These are phyloP conservation scores for Chelonus formosanus DNA, from an alignment of 2,888 invertebrate species.

Conservation along the genomic window DNA sequence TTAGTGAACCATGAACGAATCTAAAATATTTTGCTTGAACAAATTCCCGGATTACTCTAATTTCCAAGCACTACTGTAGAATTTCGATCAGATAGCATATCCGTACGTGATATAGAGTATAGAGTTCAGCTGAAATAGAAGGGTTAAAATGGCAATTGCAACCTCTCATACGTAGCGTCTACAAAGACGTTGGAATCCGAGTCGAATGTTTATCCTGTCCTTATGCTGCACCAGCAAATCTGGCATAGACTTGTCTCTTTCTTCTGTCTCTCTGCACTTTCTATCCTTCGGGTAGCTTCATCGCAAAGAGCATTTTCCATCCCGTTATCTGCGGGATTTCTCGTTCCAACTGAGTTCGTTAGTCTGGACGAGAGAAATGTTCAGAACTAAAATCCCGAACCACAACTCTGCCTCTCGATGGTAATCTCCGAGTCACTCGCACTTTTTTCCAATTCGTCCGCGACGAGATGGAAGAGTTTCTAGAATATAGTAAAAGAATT, in stretches of 20 bases:
- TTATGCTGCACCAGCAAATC: slow-evolving; percentile 31
- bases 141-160: slow-evolving; percentile 37
- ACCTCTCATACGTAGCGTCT: slow-evolving; percentile 6
- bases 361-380: slow-evolving; percentile 47
- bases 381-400: slow-evolving; percentile 36
- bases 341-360: slow-evolving; percentile 50
- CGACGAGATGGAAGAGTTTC: slow-evolving; percentile 11
- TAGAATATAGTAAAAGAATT: slow-evolving; percentile 13
- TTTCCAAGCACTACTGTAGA: slow-evolving; percentile 19
- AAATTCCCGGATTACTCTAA: slow-evolving; percentile 28
- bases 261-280: slow-evolving; percentile 4
- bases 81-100: slow-evolving; percentile 31
- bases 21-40: slow-evolving; percentile 6
- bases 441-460: slow-evolving; percentile 16
- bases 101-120: slow-evolving; percentile 16
- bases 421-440: slow-evolving; percentile 39
- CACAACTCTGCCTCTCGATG: slow-evolving; percentile 27
- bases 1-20: slow-evolving; percentile 7
- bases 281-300: slow-evolving; percentile 39
- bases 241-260: slow-evolving; percentile 33
- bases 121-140: not conserved
- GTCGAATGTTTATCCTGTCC: slow-evolving; percentile 41
- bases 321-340: slow-evolving; percentile 56
- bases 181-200: slow-evolving; percentile 15
- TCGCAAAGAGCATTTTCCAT: slow-evolving; percentile 55